Conservation (phyloP, 1,140 invertebrate species). For the Apolygus lucorum region DNA sequence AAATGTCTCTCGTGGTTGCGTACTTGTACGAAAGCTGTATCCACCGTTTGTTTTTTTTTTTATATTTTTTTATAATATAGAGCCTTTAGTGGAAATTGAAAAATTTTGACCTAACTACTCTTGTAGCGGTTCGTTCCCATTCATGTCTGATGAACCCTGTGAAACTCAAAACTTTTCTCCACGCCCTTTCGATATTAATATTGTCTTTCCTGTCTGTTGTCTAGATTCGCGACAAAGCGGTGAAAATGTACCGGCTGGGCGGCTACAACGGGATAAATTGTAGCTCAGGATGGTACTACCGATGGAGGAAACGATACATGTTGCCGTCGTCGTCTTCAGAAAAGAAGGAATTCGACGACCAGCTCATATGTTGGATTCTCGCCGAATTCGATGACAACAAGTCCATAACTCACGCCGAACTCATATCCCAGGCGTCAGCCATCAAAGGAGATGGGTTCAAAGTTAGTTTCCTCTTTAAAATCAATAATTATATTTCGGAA, state of each 20-base stretch:
- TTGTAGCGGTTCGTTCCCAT: too few species aligned
- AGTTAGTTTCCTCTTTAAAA: neutral
- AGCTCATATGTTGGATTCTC: conserved; percentile 24
- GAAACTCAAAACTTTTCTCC: too few species aligned
- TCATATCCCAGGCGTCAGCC: conserved; percentile 17
- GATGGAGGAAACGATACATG: conserved; percentile 23
- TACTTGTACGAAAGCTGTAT: too few species aligned
- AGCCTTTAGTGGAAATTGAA: too few species aligned
- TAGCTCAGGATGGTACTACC: conserved; percentile 26
- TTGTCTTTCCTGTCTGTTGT: neutral
- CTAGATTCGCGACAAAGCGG: conserved; percentile 19
- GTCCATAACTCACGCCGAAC: conserved; percentile 20
- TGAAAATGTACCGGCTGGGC: conserved; percentile 15
- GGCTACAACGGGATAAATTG: conserved; percentile 22
- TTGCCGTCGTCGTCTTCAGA: conserved; percentile 11
- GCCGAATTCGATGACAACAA: conserved; percentile 24
- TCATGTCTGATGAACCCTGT: too few species aligned
- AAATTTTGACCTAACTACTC: neutral
- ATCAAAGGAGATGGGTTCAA: conserved; percentile 19
- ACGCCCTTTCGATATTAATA: neutral
- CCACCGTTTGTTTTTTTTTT: too few species aligned
- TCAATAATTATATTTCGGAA: too few species aligned
- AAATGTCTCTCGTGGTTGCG: too few species aligned
- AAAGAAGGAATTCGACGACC: conserved; percentile 4
- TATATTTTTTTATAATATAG: too few species aligned